Base-by-base conservation (phyloP, 2,797 vertebrate genomes). In the Thalassophryne amazonica region DNA sequence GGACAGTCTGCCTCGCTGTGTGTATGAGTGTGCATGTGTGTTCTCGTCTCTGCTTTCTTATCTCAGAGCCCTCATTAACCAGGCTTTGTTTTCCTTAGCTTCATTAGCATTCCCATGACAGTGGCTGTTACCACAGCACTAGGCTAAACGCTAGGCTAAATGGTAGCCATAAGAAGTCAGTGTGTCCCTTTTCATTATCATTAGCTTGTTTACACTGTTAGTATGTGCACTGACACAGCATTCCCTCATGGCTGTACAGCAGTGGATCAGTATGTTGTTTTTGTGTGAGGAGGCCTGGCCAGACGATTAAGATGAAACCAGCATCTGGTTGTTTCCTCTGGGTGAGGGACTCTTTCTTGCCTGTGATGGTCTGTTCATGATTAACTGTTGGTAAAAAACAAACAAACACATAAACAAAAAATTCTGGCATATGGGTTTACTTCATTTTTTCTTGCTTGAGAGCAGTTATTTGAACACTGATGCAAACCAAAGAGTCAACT, bases 41-140 rank as follows among this genome's bases (percentile, higher is more conserved):
- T 62, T 50, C 67, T 68, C 42, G 58, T 78, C 80, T 80, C 74
- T 80, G 78, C 79, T 71, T 64, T 78, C 72, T 79, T 86, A 86
- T 87, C 84, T 84, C 71, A 24, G 28, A 34, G 69, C 80, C 81
- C 83, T 87, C 84, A 86, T 86, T 88, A 86, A 76, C 73, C 54
- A 84, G 81, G 57, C 84, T 90, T 89, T 90, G 85, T 90, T 90
- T 90, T 89, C 83, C 63, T 83, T 81, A 63, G 72, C 69, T 82
- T 87, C 83, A 87, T 90, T 90, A 89, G 69, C 86, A 89, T 88
- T 88, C 83, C 82, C 80, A 42, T 73, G 81, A 78, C 82, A 68
- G 74, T 56, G 24, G 75, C 70, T 79, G 69, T 84, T 90, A 83
- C 78, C 75, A 72, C 69, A 24, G 63, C n/a, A 2, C 50, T 16